Evolutionary conservation across 2,113 vertebrate species (phyloP), one percentile per base, ranked within the genome.

Genomic region (Planiliza haematocheilus): DNA sequence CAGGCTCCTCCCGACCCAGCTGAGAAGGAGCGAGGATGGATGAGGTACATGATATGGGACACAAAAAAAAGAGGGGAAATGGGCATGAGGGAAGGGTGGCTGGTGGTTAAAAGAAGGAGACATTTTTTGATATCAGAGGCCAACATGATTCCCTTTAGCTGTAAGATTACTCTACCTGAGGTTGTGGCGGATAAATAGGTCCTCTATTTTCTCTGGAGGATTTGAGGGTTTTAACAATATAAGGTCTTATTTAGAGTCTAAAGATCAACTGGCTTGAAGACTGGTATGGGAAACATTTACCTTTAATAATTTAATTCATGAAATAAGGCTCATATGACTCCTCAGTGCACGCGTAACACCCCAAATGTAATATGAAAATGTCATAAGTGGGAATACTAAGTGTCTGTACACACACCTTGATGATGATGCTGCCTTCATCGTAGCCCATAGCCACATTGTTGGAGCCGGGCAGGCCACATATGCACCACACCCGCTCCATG

Each of bases 401-500:
- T 38, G 52, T 34, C 56, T 7, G 36, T 79, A 10, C 7, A 10
- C 34, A 51, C 93, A 99, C 98, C 95, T 99, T 99, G 66, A 99
- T 96, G 76, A 99, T 99, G 80, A 99, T 99, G 94, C 97, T 99
- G 77, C 98, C 98, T 91, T 99, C 97, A 20, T 99, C 98, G 17
- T 99, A 99, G 1, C 98, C 98, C 64, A 99, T 79, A 0, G 97
- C 97, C 17, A 99, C 96, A 1, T 96, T 99, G 90, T 99, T 99
- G 90, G 98, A 99, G 24, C 97, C 97, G 36, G 97, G 93, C 1
- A 99, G 92, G 70, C 97, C 97, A 10, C 95, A 96, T 77, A 99
- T 97, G 65, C 98, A 99, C 98, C 98, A 99, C 43, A 99, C 98
- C 4, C 98, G 90, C 89, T 99, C 98, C 98, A 99, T 99, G 62